These are phyloP conservation scores for Nothobranchius kuhntae DNA, from an alignment of 2,113 vertebrate species.

Conservation along the genomic window DNA sequence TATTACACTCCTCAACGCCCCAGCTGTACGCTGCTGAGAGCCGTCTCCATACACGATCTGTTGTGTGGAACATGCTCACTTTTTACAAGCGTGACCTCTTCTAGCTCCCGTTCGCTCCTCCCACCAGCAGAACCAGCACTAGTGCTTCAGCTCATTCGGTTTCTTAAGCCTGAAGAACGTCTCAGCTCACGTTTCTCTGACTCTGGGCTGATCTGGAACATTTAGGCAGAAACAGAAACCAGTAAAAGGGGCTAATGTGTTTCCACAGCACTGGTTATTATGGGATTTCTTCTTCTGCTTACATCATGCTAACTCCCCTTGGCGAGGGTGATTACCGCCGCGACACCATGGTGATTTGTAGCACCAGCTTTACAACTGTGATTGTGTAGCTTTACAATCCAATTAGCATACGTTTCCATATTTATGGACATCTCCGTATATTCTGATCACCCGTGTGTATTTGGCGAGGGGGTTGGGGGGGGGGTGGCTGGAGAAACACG, in stretches of 20 bases:
- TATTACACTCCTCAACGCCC: background rate
- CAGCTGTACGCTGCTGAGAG: background rate
- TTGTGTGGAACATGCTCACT: background rate
- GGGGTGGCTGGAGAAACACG: constrained; percentile 37
- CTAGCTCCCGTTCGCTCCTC: constrained; percentile 2
- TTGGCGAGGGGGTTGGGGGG: background rate
- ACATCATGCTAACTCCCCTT: constrained; percentile 29
- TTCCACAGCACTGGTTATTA: background rate
- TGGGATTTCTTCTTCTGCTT: constrained; percentile 9
- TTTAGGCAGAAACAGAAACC: too few relatives aligned
- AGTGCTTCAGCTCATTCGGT: too few relatives aligned
- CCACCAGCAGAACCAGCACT: background rate
- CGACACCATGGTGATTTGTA: constrained; percentile 51
- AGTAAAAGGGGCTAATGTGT: too few relatives aligned
- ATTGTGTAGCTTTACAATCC: constrained; percentile 59
- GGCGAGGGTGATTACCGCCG: constrained; percentile 37
- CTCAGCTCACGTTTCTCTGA: too few relatives aligned
- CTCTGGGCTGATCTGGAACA: too few relatives aligned
- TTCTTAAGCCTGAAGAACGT: too few relatives aligned
- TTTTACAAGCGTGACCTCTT: background rate
- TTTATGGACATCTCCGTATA: constrained; percentile 55
- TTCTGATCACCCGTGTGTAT: constrained; percentile 17
- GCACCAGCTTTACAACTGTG: constrained; percentile 49
- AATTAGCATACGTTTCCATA: constrained; percentile 67
- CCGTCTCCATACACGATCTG: background rate